These are phyloP conservation scores for Cassiopea andromeda DNA, from an alignment of 30 jellyfish, hydroid and myxozoan genomes.

Conservation along the genomic window DNA sequence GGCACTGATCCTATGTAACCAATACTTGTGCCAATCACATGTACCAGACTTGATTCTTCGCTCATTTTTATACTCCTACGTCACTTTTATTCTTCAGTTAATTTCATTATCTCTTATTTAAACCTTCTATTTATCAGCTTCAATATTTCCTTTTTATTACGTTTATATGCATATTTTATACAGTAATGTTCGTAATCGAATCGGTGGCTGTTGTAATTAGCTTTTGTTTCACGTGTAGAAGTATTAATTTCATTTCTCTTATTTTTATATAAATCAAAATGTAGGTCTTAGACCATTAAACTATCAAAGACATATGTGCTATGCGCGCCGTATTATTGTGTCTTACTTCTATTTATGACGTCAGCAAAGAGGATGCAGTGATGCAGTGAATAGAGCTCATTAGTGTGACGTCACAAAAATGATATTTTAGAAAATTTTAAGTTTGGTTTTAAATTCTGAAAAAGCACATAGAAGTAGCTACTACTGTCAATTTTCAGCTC, in stretches of 20 bases:
- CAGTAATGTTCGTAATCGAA: constrained; percentile 35
- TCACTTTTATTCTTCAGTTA: not conserved
- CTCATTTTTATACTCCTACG: not conserved
- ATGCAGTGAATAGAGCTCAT: too few species aligned
- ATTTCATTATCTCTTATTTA: constrained; percentile 30
- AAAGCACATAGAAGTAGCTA: too few species aligned
- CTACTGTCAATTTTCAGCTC: too few species aligned
- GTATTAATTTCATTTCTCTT: constrained; percentile 16
- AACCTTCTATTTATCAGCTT: constrained; percentile 45
- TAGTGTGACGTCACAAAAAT: too few species aligned
- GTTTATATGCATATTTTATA: constrained; percentile 30
- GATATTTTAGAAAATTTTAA: too few species aligned
- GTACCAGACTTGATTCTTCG: not conserved
- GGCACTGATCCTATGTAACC: not conserved
- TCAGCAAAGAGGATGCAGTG: too few species aligned
- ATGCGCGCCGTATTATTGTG: not conserved
- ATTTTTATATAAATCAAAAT: constrained; percentile 18
- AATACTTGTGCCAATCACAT: not conserved
- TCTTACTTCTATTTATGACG: not conserved
- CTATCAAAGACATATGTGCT: not conserved
- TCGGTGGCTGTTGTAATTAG: constrained; percentile 31
- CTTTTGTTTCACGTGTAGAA: constrained; percentile 3
- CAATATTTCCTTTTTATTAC: constrained; percentile 23
- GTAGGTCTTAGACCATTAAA: constrained; percentile 58
- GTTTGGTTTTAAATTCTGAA: too few species aligned